Evolutionary conservation across 2,113 vertebrate genomes (phyloP).

Genomic region (Sander lucioperca): DNA sequence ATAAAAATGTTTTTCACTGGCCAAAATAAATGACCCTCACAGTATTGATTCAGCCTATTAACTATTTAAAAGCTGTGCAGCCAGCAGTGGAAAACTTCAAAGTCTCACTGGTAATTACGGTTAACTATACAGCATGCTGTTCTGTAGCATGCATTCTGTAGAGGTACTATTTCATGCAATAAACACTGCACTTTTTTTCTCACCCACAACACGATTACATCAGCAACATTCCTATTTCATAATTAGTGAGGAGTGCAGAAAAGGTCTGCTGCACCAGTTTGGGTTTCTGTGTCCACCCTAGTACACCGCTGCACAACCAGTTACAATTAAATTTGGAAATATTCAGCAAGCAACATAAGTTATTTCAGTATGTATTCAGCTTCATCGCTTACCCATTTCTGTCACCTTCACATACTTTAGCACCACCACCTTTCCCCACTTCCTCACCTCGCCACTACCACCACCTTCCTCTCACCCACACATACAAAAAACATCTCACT

Average conservation of each 20-base stretch:
- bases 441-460: background rate
- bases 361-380: slow-evolving; percentile 23
- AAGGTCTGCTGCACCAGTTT: slow-evolving; percentile 32
- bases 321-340: slow-evolving; percentile 37
- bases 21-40: background rate
- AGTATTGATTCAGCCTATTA: background rate
- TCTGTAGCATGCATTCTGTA: slow-evolving; percentile 17
- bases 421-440: background rate
- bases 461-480: slow-evolving; percentile 44
- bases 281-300: slow-evolving; percentile 15
- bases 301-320: slow-evolving; percentile 13
- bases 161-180: slow-evolving; percentile 15
- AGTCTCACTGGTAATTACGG: slow-evolving; percentile 35
- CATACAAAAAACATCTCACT: slow-evolving; percentile 41
- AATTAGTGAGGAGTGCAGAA: slow-evolving; percentile 55
- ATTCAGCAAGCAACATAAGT: slow-evolving; percentile 31
- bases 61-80: slow-evolving; percentile 20
- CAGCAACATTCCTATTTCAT: slow-evolving; percentile 58
- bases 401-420: slow-evolving; percentile 17
- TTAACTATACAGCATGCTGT: background rate
- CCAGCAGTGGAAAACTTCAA: slow-evolving; percentile 11
- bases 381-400: slow-evolving; percentile 26
- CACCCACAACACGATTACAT: slow-evolving; percentile 44
- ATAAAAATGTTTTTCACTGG: background rate
- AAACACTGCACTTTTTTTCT: slow-evolving; percentile 7